Conservation (phyloP, 53 echinoderm and acorn worm genomes). For the Echinarachnius parma region DNA sequence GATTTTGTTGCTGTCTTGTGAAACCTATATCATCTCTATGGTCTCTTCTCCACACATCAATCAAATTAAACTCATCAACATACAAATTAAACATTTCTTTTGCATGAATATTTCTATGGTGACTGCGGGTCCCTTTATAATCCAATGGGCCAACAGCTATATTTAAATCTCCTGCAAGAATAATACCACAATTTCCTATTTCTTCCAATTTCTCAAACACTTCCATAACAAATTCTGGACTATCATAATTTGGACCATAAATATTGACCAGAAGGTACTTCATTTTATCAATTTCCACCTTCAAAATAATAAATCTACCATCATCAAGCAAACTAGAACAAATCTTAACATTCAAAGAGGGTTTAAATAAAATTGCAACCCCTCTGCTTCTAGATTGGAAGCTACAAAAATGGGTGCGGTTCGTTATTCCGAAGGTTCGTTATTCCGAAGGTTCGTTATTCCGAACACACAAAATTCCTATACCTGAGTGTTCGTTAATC, state of each 20-base stretch:
- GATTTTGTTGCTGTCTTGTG: slow-evolving; percentile 11
- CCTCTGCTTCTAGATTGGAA: slow-evolving; percentile 4
- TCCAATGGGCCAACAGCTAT: slow-evolving; percentile 4
- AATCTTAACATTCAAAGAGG: background rate
- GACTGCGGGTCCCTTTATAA: slow-evolving; percentile 5
- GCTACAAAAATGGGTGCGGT: background rate
- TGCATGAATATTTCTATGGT: slow-evolving; percentile 5
- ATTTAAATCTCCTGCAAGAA: slow-evolving; percentile 11
- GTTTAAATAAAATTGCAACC: slow-evolving; percentile 12
- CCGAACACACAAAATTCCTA: no score
- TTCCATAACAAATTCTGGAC: slow-evolving; percentile 5
- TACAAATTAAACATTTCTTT: background rate
- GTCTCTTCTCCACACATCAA: slow-evolving; percentile 9
- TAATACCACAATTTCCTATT: slow-evolving; percentile 7
- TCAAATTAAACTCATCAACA: slow-evolving; percentile 17
- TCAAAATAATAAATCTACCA: slow-evolving; percentile 26
- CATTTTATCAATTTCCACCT: background rate
- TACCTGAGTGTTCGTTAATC: no score
- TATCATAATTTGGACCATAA: slow-evolving; percentile 27
- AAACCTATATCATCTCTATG: background rate
- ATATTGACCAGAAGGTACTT: slow-evolving; percentile 4
- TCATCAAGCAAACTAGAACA: background rate
- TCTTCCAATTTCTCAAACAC: slow-evolving; percentile 17
- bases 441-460: no score
- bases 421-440: no score